Conservation (phyloP, 2,113 vertebrate species). For the Oryzias melastigma region DNA sequence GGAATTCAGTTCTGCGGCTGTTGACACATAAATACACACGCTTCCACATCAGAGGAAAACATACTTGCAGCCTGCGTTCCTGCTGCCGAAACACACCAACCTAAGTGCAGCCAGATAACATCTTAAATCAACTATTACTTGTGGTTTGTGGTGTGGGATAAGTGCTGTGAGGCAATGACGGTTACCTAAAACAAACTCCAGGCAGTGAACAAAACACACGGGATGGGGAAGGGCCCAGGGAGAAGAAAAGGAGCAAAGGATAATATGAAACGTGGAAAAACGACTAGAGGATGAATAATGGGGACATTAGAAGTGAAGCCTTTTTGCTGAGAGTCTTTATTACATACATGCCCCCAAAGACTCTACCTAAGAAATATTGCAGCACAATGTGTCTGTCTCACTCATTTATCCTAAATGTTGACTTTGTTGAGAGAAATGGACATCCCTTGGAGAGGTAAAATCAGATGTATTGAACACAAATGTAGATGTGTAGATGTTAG, state of each 20-base stretch:
- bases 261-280: not conserved
- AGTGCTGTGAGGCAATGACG: conserved; percentile 42
- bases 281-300: not conserved
- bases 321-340: not conserved
- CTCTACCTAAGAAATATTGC: no score
- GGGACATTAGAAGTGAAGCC: not conserved
- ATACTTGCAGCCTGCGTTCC: conserved; percentile 21
- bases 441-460: no score
- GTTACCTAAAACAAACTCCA: conserved; percentile 46
- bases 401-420: no score
- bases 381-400: no score
- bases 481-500: no score
- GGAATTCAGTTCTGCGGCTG: conserved; percentile 48
- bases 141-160: conserved; percentile 51
- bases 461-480: no score
- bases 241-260: conserved; percentile 2
- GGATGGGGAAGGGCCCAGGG: conserved; percentile 4
- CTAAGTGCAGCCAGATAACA: conserved; percentile 51
- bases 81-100: conserved; percentile 29
- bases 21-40: conserved; percentile 65
- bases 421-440: no score
- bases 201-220: conserved; percentile 16
- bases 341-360: not conserved
- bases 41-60: conserved; percentile 21
- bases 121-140: conserved; percentile 57